These are phyloP conservation scores for Caenorhabditis macrosperma DNA, from an alignment of 2,888 invertebrate species.

Conservation along the genomic window DNA sequence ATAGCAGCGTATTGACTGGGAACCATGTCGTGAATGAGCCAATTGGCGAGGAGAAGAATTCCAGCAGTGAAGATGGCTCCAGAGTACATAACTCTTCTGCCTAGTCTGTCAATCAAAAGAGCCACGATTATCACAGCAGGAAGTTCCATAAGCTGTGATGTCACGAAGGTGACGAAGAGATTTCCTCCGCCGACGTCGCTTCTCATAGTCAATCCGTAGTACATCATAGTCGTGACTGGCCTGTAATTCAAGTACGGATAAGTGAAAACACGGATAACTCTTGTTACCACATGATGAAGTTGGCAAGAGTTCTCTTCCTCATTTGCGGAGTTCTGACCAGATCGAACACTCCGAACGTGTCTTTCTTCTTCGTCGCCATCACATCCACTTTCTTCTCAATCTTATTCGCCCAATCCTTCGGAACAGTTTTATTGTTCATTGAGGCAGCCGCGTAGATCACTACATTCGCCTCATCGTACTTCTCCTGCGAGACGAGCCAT, in stretches of 20 bases:
- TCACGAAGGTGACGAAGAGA: conserved; percentile 89
- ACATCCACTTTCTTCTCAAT: conserved; percentile 47
- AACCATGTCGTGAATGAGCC: conserved; percentile 55
- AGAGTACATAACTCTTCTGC: conserved; percentile 70
- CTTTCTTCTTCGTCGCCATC: conserved; percentile 36
- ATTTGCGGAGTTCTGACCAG: conserved; percentile 68
- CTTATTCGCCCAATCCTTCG: conserved; percentile 70
- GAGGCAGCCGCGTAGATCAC: conserved; percentile 74
- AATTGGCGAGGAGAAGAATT: conserved; percentile 62
- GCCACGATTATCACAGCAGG: conserved; percentile 80
- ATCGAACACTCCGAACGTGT: conserved; percentile 61
- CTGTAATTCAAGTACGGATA: conserved; percentile 71
- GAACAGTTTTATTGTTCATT: conserved; percentile 71
- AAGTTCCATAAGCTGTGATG: conserved; percentile 83
- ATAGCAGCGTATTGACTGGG: conserved; percentile 51
- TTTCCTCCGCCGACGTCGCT: conserved; percentile 87
- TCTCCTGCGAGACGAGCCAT: conserved; percentile 76
- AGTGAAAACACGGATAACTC: not conserved
- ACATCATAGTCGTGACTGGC: conserved; percentile 90
- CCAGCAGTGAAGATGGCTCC: conserved; percentile 64
- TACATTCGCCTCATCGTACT: conserved; percentile 77
- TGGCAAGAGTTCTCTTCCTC: conserved; percentile 63
- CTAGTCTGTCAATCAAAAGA: conserved; percentile 67
- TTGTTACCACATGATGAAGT: conserved; percentile 67
- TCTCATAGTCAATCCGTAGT: conserved; percentile 91